phyloP scores from a whole-genome alignment of 2,113 vertebrate genomes.

The Varanus komodoensis region DNA sequence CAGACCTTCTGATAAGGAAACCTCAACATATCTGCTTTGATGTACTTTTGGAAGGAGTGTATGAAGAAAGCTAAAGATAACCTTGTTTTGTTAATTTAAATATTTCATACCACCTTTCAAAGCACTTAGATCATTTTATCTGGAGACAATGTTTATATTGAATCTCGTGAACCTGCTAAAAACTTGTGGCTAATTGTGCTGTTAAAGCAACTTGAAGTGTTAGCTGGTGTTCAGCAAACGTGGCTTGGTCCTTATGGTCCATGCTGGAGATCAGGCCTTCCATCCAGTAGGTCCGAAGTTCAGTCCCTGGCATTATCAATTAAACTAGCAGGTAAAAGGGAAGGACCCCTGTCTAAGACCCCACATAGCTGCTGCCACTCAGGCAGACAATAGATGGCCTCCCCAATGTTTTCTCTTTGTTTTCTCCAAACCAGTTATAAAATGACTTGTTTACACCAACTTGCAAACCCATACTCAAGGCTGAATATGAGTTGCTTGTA shows the following conservation, averaged over 20 bases:
- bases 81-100: neutral
- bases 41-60: neutral
- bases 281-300: neutral
- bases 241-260: neutral
- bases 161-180: neutral
- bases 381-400: neutral
- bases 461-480: too few species aligned
- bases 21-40: neutral
- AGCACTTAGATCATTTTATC: neutral
- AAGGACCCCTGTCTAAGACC: neutral
- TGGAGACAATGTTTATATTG: neutral
- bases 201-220: neutral
- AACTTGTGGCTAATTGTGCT: neutral
- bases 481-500: too few species aligned
- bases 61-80: neutral
- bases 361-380: neutral
- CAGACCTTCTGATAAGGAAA: accelerated
- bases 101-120: neutral
- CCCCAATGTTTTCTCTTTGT: neutral
- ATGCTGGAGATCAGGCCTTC: neutral
- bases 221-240: neutral
- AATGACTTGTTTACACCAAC: neutral
- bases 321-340: neutral
- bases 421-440: neutral
- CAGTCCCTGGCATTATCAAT: neutral